Base-by-base conservation (phyloP, 2,113 vertebrate species). In the Heterochromis multidens region DNA sequence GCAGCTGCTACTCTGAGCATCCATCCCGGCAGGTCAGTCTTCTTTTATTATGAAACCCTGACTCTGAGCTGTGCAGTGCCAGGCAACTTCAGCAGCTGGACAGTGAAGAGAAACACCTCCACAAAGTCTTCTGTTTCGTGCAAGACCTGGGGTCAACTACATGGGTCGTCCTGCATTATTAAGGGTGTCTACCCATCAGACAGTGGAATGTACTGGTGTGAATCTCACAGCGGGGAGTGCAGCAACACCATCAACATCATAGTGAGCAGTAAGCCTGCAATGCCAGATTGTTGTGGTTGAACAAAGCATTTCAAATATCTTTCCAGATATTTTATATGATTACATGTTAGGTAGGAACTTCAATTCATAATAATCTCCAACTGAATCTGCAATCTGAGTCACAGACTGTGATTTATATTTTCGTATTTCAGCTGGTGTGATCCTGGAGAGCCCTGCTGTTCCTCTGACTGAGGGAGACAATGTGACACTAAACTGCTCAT, bases 201-300 rank as follows among this genome's bases (percentile, higher is more conserved):
- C 19, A 67, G 21, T 21, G 79, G 79, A 19, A 13, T 8, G 19
- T 81, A 81, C 46, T 81, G 79, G 79, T 81, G 79, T 8, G 21
- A 81, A 33, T 54, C 79, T 25, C 8, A 23, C 7, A 2, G 35
- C 13, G 29, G 79, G 14, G 2, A 57, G 27, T 33, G 46, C 60
- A 65, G 79, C 61, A 57, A 54, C n/a, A 10, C 12, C 31, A 6
- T 81, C 35, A 33, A 58, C 13, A 82, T 74, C 65, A 59, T 0
- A 27, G 63, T 74, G 6, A 59, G 5, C 13, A 14, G 80, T 82
- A 74, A 14, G 80, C 29, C 10, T 62, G 3, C 17, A 6, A 11
- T 33, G 29, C 0, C 0, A 33, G 0, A 62, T 33, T 0, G 29
- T 61, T 61, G n/a, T n/a, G n/a, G n/a, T n/a, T n/a, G n/a, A n/a